A percentile compares a stretch with the other conserved stretches of the same genome.
phyloP scores from a whole-genome alignment of 2,888 invertebrate genomes.

The Acronicta psi region DNA sequence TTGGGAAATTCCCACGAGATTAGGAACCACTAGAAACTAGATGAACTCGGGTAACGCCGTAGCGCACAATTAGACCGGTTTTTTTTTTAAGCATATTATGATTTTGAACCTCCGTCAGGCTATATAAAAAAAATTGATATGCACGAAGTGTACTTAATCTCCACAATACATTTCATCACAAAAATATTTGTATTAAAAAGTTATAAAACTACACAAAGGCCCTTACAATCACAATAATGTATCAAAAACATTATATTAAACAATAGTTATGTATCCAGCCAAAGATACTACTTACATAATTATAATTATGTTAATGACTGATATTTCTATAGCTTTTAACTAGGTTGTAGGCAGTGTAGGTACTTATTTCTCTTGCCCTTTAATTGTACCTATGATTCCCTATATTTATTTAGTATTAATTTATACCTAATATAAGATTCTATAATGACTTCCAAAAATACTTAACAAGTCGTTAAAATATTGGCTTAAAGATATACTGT shows the following conservation, averaged over 20 bases:
- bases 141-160: no score
- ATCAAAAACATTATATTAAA: constrained; percentile 14
- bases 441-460: no score
- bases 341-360: constrained; percentile 37
- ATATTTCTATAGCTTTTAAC: constrained; percentile 36
- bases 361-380: constrained; percentile 48
- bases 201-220: no score
- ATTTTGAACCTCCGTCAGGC: no score
- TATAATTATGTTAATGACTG: constrained; percentile 47
- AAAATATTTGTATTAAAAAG: no score
- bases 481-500: background rate
- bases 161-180: no score
- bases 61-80: no score
- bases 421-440: background rate
- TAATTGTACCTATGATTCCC: constrained; percentile 1
- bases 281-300: constrained; percentile 48
- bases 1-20: no score
- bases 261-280: constrained; percentile 41
- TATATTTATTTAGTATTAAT: background rate
- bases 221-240: background rate
- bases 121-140: no score
- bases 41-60: no score
- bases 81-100: no score
- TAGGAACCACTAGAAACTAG: no score
- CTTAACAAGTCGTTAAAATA: background rate